These are phyloP conservation scores for Elephantulus edwardii DNA, from an alignment of 2,113 vertebrate species.

Conservation along the genomic window DNA sequence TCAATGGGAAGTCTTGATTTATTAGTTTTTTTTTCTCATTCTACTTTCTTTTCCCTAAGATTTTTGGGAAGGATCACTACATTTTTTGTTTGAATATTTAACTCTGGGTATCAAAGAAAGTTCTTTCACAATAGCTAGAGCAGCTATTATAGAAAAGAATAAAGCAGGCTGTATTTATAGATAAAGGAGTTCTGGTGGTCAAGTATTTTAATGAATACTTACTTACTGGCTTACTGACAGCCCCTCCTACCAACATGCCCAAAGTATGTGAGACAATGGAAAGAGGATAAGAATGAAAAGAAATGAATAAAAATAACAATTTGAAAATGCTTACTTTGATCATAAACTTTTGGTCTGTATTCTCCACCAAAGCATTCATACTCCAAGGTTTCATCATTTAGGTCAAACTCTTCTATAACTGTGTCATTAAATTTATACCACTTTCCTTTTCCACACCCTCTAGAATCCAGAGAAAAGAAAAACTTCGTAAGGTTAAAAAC, in stretches of 20 bases:
- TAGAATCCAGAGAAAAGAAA: slow-evolving; percentile 75
- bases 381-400: slow-evolving; percentile 96
- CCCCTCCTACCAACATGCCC: too few species aligned
- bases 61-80: neutral
- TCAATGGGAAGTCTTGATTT: slow-evolving; percentile 3
- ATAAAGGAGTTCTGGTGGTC: neutral
- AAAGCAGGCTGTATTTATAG: neutral
- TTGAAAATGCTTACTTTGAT: slow-evolving; percentile 92
- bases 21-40: slow-evolving; percentile 30
- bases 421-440: slow-evolving; percentile 99
- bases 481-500: slow-evolving; percentile 49
- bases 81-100: neutral
- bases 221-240: too few species aligned
- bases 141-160: neutral
- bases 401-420: slow-evolving; percentile 96
- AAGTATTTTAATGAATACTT: too few species aligned
- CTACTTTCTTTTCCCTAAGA: neutral
- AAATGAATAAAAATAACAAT: slow-evolving; percentile 30
- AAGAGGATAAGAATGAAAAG: neutral
- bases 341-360: slow-evolving; percentile 98
- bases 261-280: too few species aligned
- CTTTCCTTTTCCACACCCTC: slow-evolving; percentile 92
- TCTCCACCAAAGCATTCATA: slow-evolving; percentile 99
- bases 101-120: neutral
- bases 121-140: neutral